Evolutionary conservation across 2,797 vertebrate species (phyloP).

Genomic region (Bothrops alternatus): DNA sequence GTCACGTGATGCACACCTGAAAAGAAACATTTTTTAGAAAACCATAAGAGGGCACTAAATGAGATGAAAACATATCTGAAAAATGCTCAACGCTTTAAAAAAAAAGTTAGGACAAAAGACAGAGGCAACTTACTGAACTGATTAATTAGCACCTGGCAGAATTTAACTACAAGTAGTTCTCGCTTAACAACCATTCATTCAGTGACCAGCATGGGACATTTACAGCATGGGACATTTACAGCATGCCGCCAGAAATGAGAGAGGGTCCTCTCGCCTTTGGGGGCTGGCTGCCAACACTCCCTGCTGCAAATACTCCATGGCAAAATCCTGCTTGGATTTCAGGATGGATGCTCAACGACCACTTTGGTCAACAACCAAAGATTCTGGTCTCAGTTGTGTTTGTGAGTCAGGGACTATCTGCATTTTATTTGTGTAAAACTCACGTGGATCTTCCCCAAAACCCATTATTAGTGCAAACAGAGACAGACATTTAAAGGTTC

Average conservation of each 20-base stretch:
- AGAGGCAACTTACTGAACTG: background rate
- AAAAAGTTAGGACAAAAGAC: slow-evolving; percentile 10
- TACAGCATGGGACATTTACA: background rate
- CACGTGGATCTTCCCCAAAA: background rate
- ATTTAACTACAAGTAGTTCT: background rate
- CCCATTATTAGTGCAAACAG: background rate
- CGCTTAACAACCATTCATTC: background rate
- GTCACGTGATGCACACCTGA: background rate
- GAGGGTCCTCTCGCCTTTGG: background rate
- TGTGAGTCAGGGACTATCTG: background rate
- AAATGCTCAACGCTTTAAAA: slow-evolving; percentile 58
- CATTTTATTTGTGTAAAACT: background rate
- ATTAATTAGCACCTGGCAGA: background rate
- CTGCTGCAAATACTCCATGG: background rate
- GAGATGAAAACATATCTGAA: slow-evolving; percentile 54
- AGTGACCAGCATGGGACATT: background rate
- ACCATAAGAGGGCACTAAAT: slow-evolving; percentile 72
- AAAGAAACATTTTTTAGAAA: slow-evolving; percentile 3
- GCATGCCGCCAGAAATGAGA: background rate
- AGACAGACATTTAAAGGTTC: background rate
- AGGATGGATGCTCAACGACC: background rate
- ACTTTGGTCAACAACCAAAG: background rate
- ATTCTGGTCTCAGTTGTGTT: background rate
- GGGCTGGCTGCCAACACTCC: background rate
- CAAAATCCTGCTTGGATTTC: background rate